Conservation (phyloP, 1,140 invertebrate species). For the Hycleus cichorii region DNA sequence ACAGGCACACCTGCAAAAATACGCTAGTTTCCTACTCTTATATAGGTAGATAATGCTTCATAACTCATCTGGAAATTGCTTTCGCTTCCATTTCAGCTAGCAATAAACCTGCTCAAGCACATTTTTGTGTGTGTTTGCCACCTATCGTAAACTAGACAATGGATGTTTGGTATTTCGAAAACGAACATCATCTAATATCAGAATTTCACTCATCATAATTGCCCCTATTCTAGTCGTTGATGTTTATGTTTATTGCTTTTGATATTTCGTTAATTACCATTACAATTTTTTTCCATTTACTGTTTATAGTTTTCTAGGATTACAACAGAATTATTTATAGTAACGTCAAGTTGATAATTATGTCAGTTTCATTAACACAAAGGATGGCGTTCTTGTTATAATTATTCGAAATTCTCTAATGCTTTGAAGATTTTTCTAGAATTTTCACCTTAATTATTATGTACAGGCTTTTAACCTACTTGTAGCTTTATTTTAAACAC, state of each 20-base stretch:
- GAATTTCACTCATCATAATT: too few relatives aligned
- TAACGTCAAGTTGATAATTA: neutral
- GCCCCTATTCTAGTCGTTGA: neutral
- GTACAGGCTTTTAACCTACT: too few relatives aligned
- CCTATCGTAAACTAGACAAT: slow-evolving; percentile 36
- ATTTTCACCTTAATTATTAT: too few relatives aligned
- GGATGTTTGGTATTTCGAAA: slow-evolving; percentile 12
- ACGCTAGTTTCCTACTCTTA: slow-evolving; percentile 34
- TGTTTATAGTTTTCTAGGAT: neutral
- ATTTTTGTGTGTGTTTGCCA: slow-evolving; percentile 36
- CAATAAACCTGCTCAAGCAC: slow-evolving; percentile 38
- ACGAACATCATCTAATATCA: slow-evolving; percentile 10
- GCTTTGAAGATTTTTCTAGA: too few relatives aligned
- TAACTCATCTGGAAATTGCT: slow-evolving; percentile 40
- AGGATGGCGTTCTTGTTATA: too few relatives aligned
- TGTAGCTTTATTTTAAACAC: too few relatives aligned
- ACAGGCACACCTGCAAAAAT: slow-evolving; percentile 37
- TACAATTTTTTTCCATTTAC: neutral
- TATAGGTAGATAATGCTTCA: slow-evolving; percentile 40
- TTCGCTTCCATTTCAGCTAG: slow-evolving; percentile 38
- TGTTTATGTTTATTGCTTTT: neutral
- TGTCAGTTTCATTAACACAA: too few relatives aligned
- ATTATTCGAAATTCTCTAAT: too few relatives aligned
- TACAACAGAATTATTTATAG: slow-evolving; percentile 2
- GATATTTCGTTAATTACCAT: neutral